These are phyloP conservation scores for Drosophila falleni DNA, from an alignment of 2,888 invertebrate species.

Conservation along the genomic window DNA sequence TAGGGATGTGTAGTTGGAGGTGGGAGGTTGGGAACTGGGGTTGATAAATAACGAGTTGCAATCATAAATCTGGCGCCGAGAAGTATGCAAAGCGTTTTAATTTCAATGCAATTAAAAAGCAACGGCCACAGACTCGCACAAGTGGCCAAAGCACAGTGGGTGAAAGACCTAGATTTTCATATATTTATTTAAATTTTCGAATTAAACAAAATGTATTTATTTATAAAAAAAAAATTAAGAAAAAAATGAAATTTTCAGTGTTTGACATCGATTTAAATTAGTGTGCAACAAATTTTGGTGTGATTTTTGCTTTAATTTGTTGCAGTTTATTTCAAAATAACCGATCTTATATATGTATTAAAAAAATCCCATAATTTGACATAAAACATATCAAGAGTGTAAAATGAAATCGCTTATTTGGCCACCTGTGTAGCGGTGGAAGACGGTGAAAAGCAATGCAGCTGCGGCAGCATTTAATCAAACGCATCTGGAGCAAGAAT, in stretches of 20 bases:
- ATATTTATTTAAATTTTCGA: not conserved
- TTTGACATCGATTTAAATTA: no score
- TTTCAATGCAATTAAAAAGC: slow-evolving; percentile 72
- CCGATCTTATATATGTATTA: no score
- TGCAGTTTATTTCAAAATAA: no score
- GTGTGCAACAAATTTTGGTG: no score
- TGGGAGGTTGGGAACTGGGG: not conserved
- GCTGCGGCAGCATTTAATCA: slow-evolving; percentile 64
- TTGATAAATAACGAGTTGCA: slow-evolving; percentile 75
- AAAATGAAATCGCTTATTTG: not conserved
- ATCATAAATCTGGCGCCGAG: slow-evolving; percentile 68
- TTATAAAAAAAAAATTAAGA: no score
- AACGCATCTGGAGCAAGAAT: slow-evolving; percentile 60
- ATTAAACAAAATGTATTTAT: not conserved
- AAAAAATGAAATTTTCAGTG: no score
- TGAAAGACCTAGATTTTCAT: not conserved
- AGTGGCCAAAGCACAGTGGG: slow-evolving; percentile 12
- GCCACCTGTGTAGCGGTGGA: not conserved
- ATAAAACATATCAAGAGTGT: no score
- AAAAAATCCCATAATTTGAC: no score
- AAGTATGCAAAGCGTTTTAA: slow-evolving; percentile 67
- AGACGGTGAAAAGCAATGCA: slow-evolving; percentile 13
- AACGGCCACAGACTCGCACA: slow-evolving; percentile 27
- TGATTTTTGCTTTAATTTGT: no score
- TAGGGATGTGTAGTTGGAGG: not conserved